Conservation (phyloP, 2,797 vertebrate genomes). For the Jordanella pulchra region DNA sequence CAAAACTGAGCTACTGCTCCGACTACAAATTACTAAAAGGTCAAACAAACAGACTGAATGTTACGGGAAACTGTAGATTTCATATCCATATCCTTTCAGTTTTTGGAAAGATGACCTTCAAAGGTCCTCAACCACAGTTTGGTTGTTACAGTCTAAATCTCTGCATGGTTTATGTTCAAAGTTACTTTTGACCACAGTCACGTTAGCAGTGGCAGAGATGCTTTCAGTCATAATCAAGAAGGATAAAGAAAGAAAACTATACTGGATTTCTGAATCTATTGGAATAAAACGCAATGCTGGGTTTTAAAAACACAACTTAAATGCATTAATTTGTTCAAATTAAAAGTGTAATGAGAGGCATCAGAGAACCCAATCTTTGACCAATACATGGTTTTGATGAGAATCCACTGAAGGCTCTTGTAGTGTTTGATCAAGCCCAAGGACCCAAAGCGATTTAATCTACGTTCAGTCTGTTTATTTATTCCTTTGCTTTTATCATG, state of each 20-base stretch:
- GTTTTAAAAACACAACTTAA: background rate
- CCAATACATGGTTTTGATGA: too few relatives aligned
- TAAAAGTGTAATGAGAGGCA: too few relatives aligned
- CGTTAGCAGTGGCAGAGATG: background rate
- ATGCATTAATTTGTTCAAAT: background rate
- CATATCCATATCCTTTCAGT: background rate
- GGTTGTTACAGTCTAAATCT: background rate
- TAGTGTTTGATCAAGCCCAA: too few relatives aligned
- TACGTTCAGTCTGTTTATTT: background rate
- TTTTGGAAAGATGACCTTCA: background rate
- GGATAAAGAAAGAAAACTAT: background rate
- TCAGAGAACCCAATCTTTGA: too few relatives aligned
- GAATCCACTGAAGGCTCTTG: too few relatives aligned
- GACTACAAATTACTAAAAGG: constrained; percentile 11
- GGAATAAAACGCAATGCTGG: too few relatives aligned
- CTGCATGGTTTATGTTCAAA: background rate
- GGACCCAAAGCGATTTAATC: too few relatives aligned
- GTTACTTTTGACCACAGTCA: background rate
- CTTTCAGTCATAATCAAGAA: background rate
- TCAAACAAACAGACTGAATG: background rate
- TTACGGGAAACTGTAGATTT: constrained; percentile 19
- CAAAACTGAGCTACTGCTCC: constrained; percentile 3
- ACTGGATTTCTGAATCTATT: too few relatives aligned
- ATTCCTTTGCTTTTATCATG: background rate
- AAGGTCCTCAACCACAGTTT: background rate